phyloP scores from a whole-genome alignment of 2,797 vertebrate genomes.

The Xiphophorus birchmanni region DNA sequence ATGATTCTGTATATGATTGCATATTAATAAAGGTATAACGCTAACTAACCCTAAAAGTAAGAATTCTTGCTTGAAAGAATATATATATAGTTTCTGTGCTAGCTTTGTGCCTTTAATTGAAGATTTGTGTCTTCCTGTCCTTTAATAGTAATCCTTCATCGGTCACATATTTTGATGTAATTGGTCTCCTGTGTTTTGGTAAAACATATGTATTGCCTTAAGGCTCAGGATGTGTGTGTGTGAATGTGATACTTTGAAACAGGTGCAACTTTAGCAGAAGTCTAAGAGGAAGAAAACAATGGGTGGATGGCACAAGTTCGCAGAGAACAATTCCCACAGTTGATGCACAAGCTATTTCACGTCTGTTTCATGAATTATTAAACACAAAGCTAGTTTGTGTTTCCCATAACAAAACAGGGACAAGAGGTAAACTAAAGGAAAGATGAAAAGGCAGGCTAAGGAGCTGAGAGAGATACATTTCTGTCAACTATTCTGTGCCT shows the following conservation, averaged over 20 bases:
- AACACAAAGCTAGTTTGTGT: slow-evolving; percentile 64
- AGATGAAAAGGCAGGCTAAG: slow-evolving; percentile 7
- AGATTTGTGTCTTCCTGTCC: slow-evolving; percentile 17
- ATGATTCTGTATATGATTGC: slow-evolving; percentile 66
- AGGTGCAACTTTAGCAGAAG: slow-evolving; percentile 54
- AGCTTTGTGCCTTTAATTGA: slow-evolving; percentile 25
- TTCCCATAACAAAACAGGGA: slow-evolving; percentile 60
- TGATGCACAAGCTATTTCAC: slow-evolving; percentile 61
- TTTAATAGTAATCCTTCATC: slow-evolving; percentile 55
- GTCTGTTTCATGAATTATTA: slow-evolving; percentile 77
- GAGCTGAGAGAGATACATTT: not conserved
- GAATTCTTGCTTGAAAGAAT: slow-evolving; percentile 35
- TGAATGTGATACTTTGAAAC: slow-evolving; percentile 52
- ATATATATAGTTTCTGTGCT: slow-evolving; percentile 5
- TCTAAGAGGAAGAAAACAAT: slow-evolving; percentile 50
- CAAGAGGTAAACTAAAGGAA: slow-evolving; percentile 34
- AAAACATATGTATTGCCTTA: slow-evolving; percentile 58
- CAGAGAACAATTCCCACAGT: slow-evolving; percentile 55
- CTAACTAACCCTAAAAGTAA: slow-evolving; percentile 70
- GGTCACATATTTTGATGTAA: slow-evolving; percentile 67
- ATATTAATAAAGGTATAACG: slow-evolving; percentile 67
- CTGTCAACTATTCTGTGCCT: not conserved
- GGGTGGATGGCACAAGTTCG: slow-evolving; percentile 57
- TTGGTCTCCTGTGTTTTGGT: slow-evolving; percentile 73
- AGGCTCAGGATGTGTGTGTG: slow-evolving; percentile 53